Percentiles rank a stretch among this genome's conserved stretches.
phyloP scores from a whole-genome alignment of 2,113 vertebrate genomes.

The Ginglymostoma cirratum region DNA sequence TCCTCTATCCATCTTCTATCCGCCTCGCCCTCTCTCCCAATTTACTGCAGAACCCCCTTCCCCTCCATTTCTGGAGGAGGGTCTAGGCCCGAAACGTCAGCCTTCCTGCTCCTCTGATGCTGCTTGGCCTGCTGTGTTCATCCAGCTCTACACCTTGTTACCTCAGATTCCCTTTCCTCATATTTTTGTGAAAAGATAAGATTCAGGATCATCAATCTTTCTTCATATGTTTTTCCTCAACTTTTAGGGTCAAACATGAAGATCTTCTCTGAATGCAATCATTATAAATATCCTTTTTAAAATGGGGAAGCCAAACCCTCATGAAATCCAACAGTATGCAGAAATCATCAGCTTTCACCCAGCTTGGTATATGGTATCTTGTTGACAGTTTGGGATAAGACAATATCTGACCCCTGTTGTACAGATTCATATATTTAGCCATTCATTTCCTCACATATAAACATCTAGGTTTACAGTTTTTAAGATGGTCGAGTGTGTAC shows the following conservation, averaged over 20 bases:
- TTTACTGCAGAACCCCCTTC: too few relatives aligned
- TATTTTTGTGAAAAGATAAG: background rate
- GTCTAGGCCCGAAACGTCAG: too few relatives aligned
- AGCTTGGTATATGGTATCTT: background rate
- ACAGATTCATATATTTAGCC: background rate
- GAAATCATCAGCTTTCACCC: background rate
- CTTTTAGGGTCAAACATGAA: background rate
- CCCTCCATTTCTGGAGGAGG: too few relatives aligned
- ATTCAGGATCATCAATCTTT: background rate
- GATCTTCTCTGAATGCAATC: background rate
- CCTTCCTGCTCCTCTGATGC: too few relatives aligned
- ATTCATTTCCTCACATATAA: background rate
- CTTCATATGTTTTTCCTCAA: background rate
- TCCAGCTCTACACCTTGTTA: too few relatives aligned
- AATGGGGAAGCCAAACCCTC: background rate
- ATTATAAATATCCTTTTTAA: background rate
- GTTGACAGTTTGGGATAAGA: too few relatives aligned
- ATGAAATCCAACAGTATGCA: background rate
- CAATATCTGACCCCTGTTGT: background rate
- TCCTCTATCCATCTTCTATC: too few relatives aligned
- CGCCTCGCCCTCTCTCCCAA: too few relatives aligned
- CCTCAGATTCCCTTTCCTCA: background rate
- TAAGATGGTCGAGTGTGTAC: background rate
- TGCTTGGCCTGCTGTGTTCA: too few relatives aligned
- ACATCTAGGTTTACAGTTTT: background rate